A percentile compares a stretch with the other conserved stretches of the same genome.
Evolutionary conservation across 2,888 invertebrate species (phyloP).

Genomic region (Patella pellucida): DNA sequence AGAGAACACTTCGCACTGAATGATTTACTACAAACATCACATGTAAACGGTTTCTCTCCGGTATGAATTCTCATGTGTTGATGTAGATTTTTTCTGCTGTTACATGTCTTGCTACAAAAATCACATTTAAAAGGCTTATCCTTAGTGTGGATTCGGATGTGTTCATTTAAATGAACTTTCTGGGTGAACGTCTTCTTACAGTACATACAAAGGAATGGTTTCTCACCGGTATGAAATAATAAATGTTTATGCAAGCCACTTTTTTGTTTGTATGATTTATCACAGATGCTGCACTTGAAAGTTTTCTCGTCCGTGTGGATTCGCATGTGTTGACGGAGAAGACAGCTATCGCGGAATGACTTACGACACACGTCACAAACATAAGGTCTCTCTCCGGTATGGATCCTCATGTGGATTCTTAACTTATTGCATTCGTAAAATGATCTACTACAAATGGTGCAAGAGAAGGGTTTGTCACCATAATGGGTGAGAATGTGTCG

Average conservation of each 20-base stretch:
- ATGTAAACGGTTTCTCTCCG: too few relatives aligned
- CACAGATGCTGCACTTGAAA: conserved; percentile 11
- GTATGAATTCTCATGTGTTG: too few relatives aligned
- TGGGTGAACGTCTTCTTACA: too few relatives aligned
- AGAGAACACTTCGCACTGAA: too few relatives aligned
- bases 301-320: conserved; percentile 11
- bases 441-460: neutral
- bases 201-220: neutral
- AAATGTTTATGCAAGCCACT: neutral
- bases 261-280: neutral
- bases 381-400: conserved; percentile 7
- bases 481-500: neutral
- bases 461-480: neutral
- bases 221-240: conserved; percentile 6
- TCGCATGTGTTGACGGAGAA: neutral
- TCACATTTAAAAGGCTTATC: too few relatives aligned
- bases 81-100: too few relatives aligned
- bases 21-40: too few relatives aligned
- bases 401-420: neutral
- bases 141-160: too few relatives aligned
- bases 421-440: neutral
- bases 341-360: neutral
- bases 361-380: neutral
- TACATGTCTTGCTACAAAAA: too few relatives aligned
- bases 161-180: too few relatives aligned